Evolutionary conservation across 1,140 invertebrate genomes (phyloP), one percentile per base, ranked within the genome.

Genomic region (Belonocnema kinseyi): DNA sequence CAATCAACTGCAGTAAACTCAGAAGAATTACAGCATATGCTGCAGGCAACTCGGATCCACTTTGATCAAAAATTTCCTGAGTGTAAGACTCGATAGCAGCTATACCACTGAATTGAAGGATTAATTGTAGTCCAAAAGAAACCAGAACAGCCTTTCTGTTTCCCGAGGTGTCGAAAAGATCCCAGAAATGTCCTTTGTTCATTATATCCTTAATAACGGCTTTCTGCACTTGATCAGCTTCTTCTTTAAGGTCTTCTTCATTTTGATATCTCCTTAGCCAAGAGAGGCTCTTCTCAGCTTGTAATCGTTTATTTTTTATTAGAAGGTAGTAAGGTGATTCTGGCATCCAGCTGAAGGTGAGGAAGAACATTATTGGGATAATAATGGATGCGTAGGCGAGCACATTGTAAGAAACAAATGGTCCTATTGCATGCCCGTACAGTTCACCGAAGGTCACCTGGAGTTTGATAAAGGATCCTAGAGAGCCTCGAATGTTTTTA

Each of bases 81-180:
- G 95, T 93, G 81, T 95, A 96, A 12, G 94, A 94, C 80, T 95
- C 94, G 53, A 96, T 93, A 0, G 94, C 95, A 53, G 94, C 92
- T 19, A 93, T 92, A 12, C 95, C 95, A 50, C 93, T 94, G 86
- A 95, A 93, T 83, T 96, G 95, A 0, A 91, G 80, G 5, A 90
- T 74, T 17, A 89, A 13, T 83, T 96, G 95, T 16, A 95, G 85
- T 33, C 93, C 93, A n/a, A 94, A 83, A 13, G 92, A 89, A 16
- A 93, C 85, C 0, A 92, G 8, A 10, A 93, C 87, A 5, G 92
- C 93, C 46, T 84, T 87, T 12, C 91, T 82, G 72, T 93, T 93
- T 0, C 88, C 88, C 1, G 81, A 74, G 5, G 90, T 91, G 0
- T 74, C 51, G 58, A 93, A 91, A 0, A 94, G 80, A 74, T 93